Conservation (phyloP, 37 sponge, comb jelly and placozoan genomes). For the Chondrosia reniformis region DNA sequence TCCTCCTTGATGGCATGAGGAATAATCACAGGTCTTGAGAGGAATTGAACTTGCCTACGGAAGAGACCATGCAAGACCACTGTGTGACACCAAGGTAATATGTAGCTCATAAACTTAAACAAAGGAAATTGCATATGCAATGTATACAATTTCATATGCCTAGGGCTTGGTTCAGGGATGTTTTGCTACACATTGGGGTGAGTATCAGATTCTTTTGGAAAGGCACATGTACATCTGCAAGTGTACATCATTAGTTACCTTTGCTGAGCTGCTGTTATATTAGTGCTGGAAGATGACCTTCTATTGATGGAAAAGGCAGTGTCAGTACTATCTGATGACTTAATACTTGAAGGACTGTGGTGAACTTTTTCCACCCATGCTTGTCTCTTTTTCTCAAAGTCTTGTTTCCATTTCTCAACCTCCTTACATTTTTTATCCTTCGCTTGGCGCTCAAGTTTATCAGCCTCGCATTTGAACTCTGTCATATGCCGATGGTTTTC, state of each 20-base stretch:
- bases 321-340: background rate
- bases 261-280: background rate
- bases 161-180: too few relatives aligned
- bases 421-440: slow-evolving; percentile 2
- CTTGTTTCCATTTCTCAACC: background rate
- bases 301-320: too few relatives aligned
- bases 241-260: background rate
- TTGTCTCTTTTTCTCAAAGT: background rate
- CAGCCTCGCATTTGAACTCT: background rate
- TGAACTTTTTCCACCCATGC: background rate
- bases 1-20: background rate
- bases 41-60: background rate
- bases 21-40: background rate
- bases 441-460: background rate
- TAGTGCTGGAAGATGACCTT: too few relatives aligned
- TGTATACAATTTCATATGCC: too few relatives aligned
- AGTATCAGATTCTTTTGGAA: too few relatives aligned
- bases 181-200: too few relatives aligned
- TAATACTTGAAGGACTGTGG: background rate
- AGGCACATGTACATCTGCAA: background rate
- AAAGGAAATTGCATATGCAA: too few relatives aligned
- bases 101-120: background rate
- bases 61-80: background rate
- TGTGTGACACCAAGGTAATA: background rate
- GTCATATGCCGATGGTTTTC: background rate